Evolutionary conservation across 1,140 invertebrate genomes (phyloP).

Genomic region (Apocrypta bakeri): DNA sequence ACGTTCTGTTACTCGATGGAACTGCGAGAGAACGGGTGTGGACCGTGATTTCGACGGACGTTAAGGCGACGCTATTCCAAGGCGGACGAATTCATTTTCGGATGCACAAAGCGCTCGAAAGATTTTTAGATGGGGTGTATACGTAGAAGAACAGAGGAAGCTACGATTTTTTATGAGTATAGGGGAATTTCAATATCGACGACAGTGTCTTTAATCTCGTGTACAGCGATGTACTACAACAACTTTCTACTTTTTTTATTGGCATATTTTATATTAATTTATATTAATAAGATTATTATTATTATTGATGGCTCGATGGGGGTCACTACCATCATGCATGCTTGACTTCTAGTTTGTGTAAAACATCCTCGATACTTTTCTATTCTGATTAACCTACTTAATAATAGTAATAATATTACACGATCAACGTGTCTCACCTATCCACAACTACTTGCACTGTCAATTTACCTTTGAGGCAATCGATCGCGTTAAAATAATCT

Average conservation of each 20-base stretch:
- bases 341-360: background rate
- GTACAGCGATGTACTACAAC: background rate
- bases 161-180: background rate
- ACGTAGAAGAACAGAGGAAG: background rate
- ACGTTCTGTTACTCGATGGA: background rate
- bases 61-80: background rate
- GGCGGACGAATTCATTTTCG: background rate
- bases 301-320: background rate
- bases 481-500: too few species aligned
- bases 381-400: too few species aligned
- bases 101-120: background rate
- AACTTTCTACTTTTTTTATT: too few species aligned
- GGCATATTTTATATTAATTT: too few species aligned
- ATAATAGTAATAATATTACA: too few species aligned
- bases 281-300: too few species aligned
- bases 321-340: background rate
- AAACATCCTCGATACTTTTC: background rate
- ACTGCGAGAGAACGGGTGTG: background rate
- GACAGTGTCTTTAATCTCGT: background rate
- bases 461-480: background rate
- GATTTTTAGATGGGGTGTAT: background rate
- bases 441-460: too few species aligned
- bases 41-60: background rate
- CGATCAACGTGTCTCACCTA: too few species aligned
- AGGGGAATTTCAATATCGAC: background rate